These are phyloP conservation scores for Ispidina lecontei DNA, from an alignment of 2,797 vertebrate species.

Conservation along the genomic window DNA sequence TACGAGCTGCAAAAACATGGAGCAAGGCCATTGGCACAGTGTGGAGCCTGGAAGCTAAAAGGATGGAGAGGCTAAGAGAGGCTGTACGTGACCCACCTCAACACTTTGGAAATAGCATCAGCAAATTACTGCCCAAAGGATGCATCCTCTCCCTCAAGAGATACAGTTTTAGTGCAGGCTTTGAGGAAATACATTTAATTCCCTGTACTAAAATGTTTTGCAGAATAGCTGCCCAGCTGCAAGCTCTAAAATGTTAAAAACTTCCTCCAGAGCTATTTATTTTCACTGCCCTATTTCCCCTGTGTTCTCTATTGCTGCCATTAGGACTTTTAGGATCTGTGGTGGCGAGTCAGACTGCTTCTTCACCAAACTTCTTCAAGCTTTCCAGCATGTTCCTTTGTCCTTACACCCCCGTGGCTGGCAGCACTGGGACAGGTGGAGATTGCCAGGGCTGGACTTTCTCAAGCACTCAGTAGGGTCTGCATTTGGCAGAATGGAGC, in stretches of 20 bases:
- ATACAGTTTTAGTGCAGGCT: slow-evolving; percentile 5
- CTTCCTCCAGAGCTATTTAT: background rate
- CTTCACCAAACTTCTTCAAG: fast-evolving
- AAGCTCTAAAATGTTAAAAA: slow-evolving; percentile 27
- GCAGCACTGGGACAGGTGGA: background rate
- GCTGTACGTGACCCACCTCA: background rate
- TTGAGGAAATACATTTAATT: background rate
- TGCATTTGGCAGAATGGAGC: background rate
- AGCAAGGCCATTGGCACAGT: background rate
- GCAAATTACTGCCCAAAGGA: slow-evolving; percentile 1
- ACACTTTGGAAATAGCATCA: slow-evolving; percentile 14
- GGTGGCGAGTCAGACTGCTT: background rate
- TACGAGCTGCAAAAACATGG: background rate
- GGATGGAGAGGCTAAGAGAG: background rate
- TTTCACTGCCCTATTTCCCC: background rate
- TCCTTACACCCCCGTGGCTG: fast-evolving
- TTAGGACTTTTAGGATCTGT: background rate
- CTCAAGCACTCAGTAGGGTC: fast-evolving
- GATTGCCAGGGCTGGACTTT: background rate
- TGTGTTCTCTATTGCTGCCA: background rate
- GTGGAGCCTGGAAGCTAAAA: background rate
- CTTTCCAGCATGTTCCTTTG: background rate
- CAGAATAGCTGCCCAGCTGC: slow-evolving; percentile 32
- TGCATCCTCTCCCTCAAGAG: slow-evolving; percentile 9
- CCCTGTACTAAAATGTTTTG: slow-evolving; percentile 27